Percentiles rank a stretch among this genome's conserved stretches.
phyloP scores from a whole-genome alignment of 1,140 invertebrate genomes.

The Xylocopa sonorina region DNA sequence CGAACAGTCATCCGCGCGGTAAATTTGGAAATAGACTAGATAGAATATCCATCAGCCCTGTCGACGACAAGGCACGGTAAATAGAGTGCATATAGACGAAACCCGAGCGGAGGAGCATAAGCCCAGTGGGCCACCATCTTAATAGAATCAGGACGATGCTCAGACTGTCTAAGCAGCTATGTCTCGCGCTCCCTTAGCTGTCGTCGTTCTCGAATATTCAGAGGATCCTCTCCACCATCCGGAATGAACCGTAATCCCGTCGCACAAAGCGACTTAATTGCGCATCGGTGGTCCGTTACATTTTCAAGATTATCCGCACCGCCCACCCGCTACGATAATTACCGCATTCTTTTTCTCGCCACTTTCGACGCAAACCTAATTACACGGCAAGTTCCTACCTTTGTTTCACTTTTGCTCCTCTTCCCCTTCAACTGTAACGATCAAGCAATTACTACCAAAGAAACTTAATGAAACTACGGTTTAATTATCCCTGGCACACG shows the following conservation, averaged over 20 bases:
- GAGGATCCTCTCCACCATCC: not conserved
- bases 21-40: conserved; percentile 49
- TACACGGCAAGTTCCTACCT: not conserved
- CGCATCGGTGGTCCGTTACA: not conserved
- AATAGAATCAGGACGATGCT: conserved; percentile 69
- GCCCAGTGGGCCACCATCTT: conserved; percentile 58
- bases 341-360: not conserved
- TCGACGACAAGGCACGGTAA: conserved; percentile 55
- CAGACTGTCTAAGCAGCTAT: conserved; percentile 54
- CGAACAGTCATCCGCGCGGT: conserved; percentile 27
- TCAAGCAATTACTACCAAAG: too few species aligned
- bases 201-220: conserved; percentile 30
- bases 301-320: not conserved
- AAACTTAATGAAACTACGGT: too few species aligned
- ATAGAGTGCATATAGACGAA: conserved; percentile 53
- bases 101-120: conserved; percentile 21
- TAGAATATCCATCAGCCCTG: conserved; percentile 58
- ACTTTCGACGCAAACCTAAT: not conserved
- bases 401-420: not conserved
- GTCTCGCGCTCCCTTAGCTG: conserved; percentile 8
- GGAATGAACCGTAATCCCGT: not conserved
- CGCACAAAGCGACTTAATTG: not conserved
- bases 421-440: too few species aligned
- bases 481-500: too few species aligned
- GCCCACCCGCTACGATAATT: not conserved